These are phyloP conservation scores for Leucophenga montana DNA, from an alignment of 2,888 invertebrate species.

Conservation along the genomic window DNA sequence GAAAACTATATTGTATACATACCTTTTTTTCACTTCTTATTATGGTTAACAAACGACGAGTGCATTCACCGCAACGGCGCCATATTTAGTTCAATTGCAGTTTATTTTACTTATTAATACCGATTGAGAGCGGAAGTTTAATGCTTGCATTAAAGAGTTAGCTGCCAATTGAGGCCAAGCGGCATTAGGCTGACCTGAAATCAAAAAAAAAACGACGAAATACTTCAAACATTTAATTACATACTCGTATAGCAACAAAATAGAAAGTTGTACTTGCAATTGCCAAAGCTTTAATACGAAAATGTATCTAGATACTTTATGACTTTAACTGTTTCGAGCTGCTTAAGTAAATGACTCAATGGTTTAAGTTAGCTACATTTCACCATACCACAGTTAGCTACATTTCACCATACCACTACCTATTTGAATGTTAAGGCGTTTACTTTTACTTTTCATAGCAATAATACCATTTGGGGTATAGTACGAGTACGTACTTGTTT, in stretches of 20 bases:
- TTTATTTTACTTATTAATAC: not conserved
- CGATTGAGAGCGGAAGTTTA: constrained; percentile 15
- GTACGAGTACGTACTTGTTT: too few relatives aligned
- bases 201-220: not conserved
- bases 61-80: constrained; percentile 19
- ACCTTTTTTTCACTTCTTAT: not conserved
- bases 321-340: too few relatives aligned
- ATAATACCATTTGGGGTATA: too few relatives aligned
- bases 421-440: too few relatives aligned
- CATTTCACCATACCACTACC: too few relatives aligned
- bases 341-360: too few relatives aligned
- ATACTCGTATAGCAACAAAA: not conserved
- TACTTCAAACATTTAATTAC: not conserved
- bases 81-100: constrained; percentile 14
- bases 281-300: not conserved
- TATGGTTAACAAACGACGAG: constrained; percentile 1
- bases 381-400: too few relatives aligned
- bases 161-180: not conserved
- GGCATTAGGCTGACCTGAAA: too few relatives aligned
- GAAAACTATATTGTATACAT: too few relatives aligned
- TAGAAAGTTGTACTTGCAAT: constrained; percentile 14
- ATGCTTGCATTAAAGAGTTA: not conserved
- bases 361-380: too few relatives aligned
- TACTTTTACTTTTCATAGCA: too few relatives aligned
- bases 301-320: not conserved